Base-by-base conservation (phyloP, 30 jellyfish, hydroid and myxozoan species). In the Catostylus mosaicus region DNA sequence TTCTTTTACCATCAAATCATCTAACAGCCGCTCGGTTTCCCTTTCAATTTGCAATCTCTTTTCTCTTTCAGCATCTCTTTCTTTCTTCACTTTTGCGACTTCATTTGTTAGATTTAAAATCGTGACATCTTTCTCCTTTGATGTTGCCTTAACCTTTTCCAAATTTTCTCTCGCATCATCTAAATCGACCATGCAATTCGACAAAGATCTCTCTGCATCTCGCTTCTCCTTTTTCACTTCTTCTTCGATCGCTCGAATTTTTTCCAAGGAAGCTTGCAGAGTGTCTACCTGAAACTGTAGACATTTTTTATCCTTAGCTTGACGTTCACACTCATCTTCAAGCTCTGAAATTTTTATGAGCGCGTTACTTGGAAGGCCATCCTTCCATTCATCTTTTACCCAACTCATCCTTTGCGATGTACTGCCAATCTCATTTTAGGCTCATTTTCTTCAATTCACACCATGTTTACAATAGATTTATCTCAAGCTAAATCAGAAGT, bases 341-440 rank as follows among this genome's bases (percentile, higher is more conserved):
- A 93, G 78, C 77, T 73, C 79, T 1, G 87, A 57, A 16, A 93
- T 87, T 46, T 86, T 76, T 23, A 24, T 40, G 9, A 87, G 85
- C 18, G 81, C 97, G 52, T 77, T 76, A 67, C 82, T 54, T 7
- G 98, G 90, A 62, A 93, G 96, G 34, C 85, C 93, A n/a, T 69
- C 83, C 88, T 93, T 93, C 98, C 98, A 93, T 73, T 93, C 98
- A 26, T 93, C 98, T 31, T 79, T 85, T 33, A 71, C 77, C 98
- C 98, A 93, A 46, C 97, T 93, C 98, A 93, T 93, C 33, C 60
- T 63, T n/a, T 23, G 70, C 1, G 18, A 10, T 1, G 10, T 34
- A 9, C 20, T 10, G 9, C 16, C 37, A 4, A 59, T 4, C 71
- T 59, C 71, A 59, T 59, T 59, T 59, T 59, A 10, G 67, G 67